Conservation (phyloP, 64 coral and sea anemone species). For the Stichodactyla helianthus region DNA sequence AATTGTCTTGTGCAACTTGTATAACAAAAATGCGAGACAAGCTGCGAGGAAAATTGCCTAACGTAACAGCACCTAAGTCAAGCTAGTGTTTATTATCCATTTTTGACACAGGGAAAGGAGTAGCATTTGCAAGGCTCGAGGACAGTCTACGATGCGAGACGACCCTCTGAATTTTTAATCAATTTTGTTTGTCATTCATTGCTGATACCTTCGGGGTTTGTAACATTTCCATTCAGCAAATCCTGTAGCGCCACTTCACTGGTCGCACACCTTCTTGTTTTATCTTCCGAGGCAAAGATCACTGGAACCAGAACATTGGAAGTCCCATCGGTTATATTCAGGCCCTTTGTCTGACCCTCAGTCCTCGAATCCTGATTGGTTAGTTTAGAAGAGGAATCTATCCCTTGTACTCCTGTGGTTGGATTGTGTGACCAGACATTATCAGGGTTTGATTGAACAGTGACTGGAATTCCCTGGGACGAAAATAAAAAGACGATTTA, state of each 20-base stretch:
- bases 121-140: too few species aligned
- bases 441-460: neutral
- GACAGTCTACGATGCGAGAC: neutral
- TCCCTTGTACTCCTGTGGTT: neutral
- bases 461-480: neutral
- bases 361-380: neutral
- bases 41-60: too few species aligned
- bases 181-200: neutral
- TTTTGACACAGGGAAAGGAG: too few species aligned
- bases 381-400: neutral
- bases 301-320: constrained; percentile 54
- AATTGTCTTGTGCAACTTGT: too few species aligned
- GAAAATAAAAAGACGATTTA: neutral
- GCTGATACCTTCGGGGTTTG: constrained; percentile 16
- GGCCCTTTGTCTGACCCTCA: neutral
- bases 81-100: too few species aligned
- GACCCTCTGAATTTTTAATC: neutral
- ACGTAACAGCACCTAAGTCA: too few species aligned
- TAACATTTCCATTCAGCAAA: constrained; percentile 53
- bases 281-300: constrained; percentile 53
- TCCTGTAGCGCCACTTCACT: constrained; percentile 57
- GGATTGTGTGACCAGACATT: neutral
- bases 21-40: too few species aligned
- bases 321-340: constrained; percentile 24
- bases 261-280: constrained; percentile 20